These are phyloP conservation scores for Anguilla japonica DNA, from an alignment of 2,113 vertebrate genomes.

Conservation along the genomic window DNA sequence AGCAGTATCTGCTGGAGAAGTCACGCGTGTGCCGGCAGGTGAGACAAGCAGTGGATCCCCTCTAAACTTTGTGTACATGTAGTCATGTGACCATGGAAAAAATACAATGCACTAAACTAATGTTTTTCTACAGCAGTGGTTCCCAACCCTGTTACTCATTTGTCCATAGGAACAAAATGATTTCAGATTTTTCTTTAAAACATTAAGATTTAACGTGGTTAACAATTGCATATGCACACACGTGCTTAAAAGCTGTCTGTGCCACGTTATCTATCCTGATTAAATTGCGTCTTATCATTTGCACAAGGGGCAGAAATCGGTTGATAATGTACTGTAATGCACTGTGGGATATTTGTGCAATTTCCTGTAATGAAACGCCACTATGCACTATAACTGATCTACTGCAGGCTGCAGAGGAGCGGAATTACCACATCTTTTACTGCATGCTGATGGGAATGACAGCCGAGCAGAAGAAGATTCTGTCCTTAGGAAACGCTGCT, in stretches of 20 bases:
- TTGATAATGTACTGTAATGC: not conserved
- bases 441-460: conserved; percentile 85
- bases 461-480: conserved; percentile 75
- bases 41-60: conserved; percentile 29
- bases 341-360: not conserved
- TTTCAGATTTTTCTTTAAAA: not conserved
- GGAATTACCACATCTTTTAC: conserved; percentile 97
- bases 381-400: not conserved
- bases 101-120: not conserved
- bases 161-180: not conserved
- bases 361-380: not conserved
- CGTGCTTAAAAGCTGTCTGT: not conserved
- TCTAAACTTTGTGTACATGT: not conserved
- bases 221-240: too few species aligned
- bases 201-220: too few species aligned
- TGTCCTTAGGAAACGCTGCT: conserved; percentile 73
- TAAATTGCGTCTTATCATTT: not conserved
- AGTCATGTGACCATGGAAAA: not conserved
- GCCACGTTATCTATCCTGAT: not conserved
- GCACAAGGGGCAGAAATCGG: conserved; percentile 14
- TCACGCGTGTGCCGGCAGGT: conserved; percentile 93
- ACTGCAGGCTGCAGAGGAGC: conserved; percentile 78
- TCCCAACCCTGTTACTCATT: not conserved
- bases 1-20: conserved; percentile 95
- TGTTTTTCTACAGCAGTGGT: not conserved